phyloP scores from a whole-genome alignment of 1,140 invertebrate genomes.

The Latrodectus geometricus region DNA sequence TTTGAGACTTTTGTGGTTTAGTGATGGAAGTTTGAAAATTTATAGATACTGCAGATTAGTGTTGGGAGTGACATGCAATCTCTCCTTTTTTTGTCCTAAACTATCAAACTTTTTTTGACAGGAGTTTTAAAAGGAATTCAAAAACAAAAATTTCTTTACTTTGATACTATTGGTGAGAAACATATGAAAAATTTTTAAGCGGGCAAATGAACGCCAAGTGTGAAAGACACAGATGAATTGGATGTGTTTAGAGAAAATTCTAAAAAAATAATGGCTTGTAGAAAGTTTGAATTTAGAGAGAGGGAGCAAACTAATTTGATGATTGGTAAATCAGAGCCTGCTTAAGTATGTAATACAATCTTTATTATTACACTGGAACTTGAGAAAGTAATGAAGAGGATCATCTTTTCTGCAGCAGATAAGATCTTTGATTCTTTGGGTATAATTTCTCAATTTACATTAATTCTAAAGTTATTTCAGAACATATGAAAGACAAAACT shows the following conservation, averaged over 20 bases:
- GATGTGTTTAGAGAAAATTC: not conserved
- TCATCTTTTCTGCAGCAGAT: too few species aligned
- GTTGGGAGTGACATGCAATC: conserved; percentile 40
- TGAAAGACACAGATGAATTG: not conserved
- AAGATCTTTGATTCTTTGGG: too few species aligned
- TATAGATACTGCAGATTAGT: conserved; percentile 22
- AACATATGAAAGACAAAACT: too few species aligned
- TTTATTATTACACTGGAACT: too few species aligned
- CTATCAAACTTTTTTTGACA: conserved; percentile 3
- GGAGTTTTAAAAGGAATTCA: not conserved
- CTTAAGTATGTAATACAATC: too few species aligned
- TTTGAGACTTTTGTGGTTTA: conserved; percentile 21
- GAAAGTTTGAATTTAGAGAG: too few species aligned
- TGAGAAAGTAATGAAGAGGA: too few species aligned
- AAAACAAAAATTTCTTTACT: not conserved
- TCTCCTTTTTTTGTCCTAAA: conserved; percentile 5
- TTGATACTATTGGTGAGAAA: not conserved
- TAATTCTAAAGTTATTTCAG: too few species aligned
- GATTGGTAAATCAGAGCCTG: too few species aligned
- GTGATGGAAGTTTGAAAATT: not conserved
- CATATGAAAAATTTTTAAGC: conserved; percentile 20
- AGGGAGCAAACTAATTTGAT: too few species aligned
- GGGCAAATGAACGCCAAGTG: not conserved
- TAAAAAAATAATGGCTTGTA: too few species aligned
- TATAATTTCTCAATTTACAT: too few species aligned